These are phyloP conservation scores for Oriolus oriolus DNA, from an alignment of 2,113 vertebrate species.

Conservation along the genomic window DNA sequence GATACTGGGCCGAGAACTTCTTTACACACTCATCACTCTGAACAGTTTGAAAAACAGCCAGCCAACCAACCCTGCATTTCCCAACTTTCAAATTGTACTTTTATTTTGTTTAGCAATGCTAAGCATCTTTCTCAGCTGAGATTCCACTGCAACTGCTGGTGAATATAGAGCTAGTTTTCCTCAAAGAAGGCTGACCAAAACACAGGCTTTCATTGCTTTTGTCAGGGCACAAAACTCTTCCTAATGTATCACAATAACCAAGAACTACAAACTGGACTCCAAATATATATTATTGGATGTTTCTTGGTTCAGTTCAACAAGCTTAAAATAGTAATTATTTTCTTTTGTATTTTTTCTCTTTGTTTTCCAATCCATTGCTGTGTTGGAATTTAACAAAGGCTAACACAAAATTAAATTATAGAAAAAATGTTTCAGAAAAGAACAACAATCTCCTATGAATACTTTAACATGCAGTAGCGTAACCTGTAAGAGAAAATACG, in stretches of 20 bases:
- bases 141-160: slow-evolving; percentile 20
- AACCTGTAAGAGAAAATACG: slow-evolving; percentile 63
- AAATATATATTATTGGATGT: background rate
- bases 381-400: slow-evolving; percentile 34
- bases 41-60: background rate
- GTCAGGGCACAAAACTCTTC: slow-evolving; percentile 44
- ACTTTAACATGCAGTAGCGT: slow-evolving; percentile 75
- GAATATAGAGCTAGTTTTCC: slow-evolving; percentile 12
- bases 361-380: background rate
- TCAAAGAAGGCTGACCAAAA: background rate
- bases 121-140: background rate
- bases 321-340: background rate
- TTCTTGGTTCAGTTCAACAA: slow-evolving; percentile 6
- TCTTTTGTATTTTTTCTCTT: background rate
- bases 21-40: background rate
- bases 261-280: slow-evolving; percentile 25
- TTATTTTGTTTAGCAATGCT: background rate
- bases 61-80: background rate
- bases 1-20: background rate
- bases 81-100: background rate
- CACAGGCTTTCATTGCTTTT: slow-evolving; percentile 26
- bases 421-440: slow-evolving; percentile 14
- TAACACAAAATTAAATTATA: slow-evolving; percentile 58
- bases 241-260: slow-evolving; percentile 35
- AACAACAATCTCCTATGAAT: slow-evolving; percentile 60